Percentiles rank a stretch among this genome's conserved stretches.
Evolutionary conservation across 2,888 invertebrate genomes (phyloP).

Genomic region (Mythimna lalbum): DNA sequence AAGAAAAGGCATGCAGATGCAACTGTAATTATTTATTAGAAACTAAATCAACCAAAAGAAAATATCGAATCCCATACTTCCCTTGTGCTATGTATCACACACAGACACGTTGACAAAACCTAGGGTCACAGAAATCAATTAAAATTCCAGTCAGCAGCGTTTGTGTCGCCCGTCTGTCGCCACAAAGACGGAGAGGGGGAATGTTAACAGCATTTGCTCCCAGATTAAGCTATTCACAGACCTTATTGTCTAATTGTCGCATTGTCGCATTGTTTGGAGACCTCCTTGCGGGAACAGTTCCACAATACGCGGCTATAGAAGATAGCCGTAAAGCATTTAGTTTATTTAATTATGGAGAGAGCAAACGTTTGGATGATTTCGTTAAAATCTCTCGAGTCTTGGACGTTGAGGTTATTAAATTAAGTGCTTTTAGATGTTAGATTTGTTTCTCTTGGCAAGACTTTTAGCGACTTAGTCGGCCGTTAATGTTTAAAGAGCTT

Average conservation of each 20-base stretch:
- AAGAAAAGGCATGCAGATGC: neutral
- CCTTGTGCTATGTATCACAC: neutral
- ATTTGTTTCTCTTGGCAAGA: neutral
- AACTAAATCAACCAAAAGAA: neutral
- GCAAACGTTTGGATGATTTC: constrained; percentile 35
- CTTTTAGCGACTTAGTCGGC: neutral
- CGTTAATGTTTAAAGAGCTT: constrained; percentile 21
- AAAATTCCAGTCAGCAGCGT: constrained; percentile 45
- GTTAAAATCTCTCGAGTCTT: constrained; percentile 27
- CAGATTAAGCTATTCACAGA: constrained; percentile 83
- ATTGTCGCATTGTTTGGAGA: constrained; percentile 84
- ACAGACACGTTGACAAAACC: neutral
- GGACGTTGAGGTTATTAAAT: constrained; percentile 36
- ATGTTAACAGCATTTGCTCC: constrained; percentile 77
- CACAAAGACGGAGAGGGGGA: constrained; percentile 63
- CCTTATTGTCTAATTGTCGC: constrained; percentile 86
- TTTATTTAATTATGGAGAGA: constrained; percentile 55
- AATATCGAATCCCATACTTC: neutral
- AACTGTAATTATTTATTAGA: neutral
- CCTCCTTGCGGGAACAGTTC: constrained; percentile 65
- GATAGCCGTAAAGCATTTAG: constrained; percentile 56
- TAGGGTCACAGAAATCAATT: constrained; percentile 20
- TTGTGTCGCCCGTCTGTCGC: constrained; percentile 65
- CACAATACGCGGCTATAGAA: constrained; percentile 22
- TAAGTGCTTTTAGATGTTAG: constrained; percentile 33